Base-by-base conservation (phyloP, 2,113 vertebrate genomes). In the Haliaeetus leucogaster region DNA sequence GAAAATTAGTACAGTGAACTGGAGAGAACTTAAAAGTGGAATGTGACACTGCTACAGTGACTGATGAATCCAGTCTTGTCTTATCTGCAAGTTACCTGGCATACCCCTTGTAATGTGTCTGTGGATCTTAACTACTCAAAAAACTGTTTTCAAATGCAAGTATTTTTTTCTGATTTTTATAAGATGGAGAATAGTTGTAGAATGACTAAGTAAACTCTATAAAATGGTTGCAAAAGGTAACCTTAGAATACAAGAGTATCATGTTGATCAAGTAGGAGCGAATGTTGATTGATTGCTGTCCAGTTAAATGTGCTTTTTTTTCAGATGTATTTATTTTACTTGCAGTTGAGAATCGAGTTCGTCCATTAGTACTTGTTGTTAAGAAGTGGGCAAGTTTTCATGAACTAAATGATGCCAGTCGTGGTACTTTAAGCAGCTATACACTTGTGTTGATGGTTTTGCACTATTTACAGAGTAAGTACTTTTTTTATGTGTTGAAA, bases 391-490 rank as follows among this genome's bases (percentile, higher is more conserved):
- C 99, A 5, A 96, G 96, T 86, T 98, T 99, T 94, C 98, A 98
- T 97, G 97, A 98, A 1, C 99, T 99, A 97, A 99, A 99, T 61
- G 99, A 99, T 94, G 99, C 99, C 96, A 99, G 99, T 97, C 99
- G 99, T 94, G 99, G 99, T 96, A 99, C 99, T 81, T 98, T 99
- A 92, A 99, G 76, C 98, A 99, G 99, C 98, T 99, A 99, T 97
- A 98, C 99, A 89, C 98, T 99, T 93, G 99, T 99, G 61, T 98
- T 99, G 97, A 99, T 99, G 99, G 99, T 99, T 97, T 98, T 99
- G 97, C 99, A 99, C 98, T 99, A 99, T 98, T 99, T 99, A 98
- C 99, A 99, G 98, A 99, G 99, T 99, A 97, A 99, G 99, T 99
- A 95, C 73, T 79, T 63, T 59, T 47, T 32, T 21, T 21, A 43